A percentile compares a stretch with the other conserved stretches of the same genome.
phyloP scores from a whole-genome alignment of 1,140 invertebrate species.

The Dinoponera quadriceps region DNA sequence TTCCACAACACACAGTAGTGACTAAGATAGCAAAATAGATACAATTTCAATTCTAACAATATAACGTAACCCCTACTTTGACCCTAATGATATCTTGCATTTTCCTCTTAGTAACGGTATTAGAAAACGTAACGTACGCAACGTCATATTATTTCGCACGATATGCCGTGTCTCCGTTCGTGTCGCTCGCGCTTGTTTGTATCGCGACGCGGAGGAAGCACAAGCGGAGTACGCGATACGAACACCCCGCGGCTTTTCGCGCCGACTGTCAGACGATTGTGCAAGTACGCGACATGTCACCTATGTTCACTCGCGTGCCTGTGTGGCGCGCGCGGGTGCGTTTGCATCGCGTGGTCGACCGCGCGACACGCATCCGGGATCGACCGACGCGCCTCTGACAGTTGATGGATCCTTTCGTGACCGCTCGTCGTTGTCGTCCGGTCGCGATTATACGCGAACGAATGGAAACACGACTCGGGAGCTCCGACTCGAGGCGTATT shows the following conservation, averaged over 20 bases:
- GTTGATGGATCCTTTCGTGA: slow-evolving; percentile 49
- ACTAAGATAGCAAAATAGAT: too few relatives aligned
- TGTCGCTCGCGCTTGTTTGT: slow-evolving; percentile 36
- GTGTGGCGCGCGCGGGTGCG: neutral
- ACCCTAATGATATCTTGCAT: too few relatives aligned
- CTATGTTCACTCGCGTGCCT: too few relatives aligned
- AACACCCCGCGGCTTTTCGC: slow-evolving; percentile 17
- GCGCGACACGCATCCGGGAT: slow-evolving; percentile 30
- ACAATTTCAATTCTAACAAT: too few relatives aligned
- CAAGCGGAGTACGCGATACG: slow-evolving; percentile 9
- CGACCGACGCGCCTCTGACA: slow-evolving; percentile 31
- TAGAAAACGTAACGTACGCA: neutral
- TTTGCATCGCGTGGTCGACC: slow-evolving; percentile 38
- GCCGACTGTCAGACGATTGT: neutral
- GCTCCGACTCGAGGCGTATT: slow-evolving; percentile 26
- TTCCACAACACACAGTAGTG: too few relatives aligned
- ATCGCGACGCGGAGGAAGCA: slow-evolving; percentile 22
- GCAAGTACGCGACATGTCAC: neutral
- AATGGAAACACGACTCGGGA: neutral
- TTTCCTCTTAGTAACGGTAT: too few relatives aligned
- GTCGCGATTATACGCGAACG: neutral
- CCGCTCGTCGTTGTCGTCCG: slow-evolving; percentile 13
- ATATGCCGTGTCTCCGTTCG: neutral
- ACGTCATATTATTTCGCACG: slow-evolving; percentile 13
- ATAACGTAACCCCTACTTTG: too few relatives aligned